phyloP scores from a whole-genome alignment of 2,888 invertebrate genomes.

The Fragum sueziense region DNA sequence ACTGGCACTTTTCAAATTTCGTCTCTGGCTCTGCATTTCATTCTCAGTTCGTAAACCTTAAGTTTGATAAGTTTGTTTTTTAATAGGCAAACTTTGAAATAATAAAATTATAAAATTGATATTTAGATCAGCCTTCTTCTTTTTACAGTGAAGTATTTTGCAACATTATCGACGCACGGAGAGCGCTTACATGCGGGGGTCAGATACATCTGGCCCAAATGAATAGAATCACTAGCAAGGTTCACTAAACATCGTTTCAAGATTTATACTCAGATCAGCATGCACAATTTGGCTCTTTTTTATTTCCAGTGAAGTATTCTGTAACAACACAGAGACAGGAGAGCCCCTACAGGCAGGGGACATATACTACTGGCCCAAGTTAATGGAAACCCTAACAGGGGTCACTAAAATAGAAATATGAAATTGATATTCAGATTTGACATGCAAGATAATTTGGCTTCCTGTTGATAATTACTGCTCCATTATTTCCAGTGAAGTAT shows the following conservation, averaged over 20 bases:
- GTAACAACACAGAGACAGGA: background rate
- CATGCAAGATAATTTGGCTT: no score
- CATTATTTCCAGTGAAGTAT: conserved; percentile 61
- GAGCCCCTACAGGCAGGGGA: background rate
- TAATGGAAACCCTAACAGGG: background rate
- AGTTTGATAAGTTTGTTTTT: no score
- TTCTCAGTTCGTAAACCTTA: no score
- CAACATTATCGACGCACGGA: no score
- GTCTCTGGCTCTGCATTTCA: no score
- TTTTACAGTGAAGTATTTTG: background rate
- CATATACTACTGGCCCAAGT: background rate
- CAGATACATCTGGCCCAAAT: background rate
- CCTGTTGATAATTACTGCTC: background rate
- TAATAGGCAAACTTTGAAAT: no score
- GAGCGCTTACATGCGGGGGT: no score
- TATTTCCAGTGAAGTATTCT: background rate
- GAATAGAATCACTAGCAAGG: background rate
- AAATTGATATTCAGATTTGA: no score
- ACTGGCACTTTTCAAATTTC: no score
- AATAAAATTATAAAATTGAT: background rate
- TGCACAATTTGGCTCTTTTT: background rate
- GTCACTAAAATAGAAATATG: no score
- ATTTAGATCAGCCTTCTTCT: background rate
- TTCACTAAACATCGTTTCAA: background rate
- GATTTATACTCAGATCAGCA: background rate